Evolutionary conservation across 2,113 vertebrate species (phyloP), one percentile per base, ranked within the genome.

Genomic region (Meles meles): DNA sequence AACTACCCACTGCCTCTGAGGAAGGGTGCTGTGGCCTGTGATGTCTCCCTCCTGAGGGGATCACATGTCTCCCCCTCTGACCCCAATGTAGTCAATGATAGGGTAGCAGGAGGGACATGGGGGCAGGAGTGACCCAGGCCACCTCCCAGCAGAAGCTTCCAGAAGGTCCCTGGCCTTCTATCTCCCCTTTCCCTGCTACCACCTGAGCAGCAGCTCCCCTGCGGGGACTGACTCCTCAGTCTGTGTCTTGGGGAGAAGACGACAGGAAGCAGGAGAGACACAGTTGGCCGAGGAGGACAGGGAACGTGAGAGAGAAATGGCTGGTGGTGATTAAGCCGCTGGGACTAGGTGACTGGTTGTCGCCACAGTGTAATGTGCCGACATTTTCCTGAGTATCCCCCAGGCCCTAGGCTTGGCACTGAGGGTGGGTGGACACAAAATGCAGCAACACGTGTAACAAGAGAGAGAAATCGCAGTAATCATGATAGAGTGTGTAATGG

Each of bases 231-330:
- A 11, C 0, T 39, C 37, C 10, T 52, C n/a, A 65, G 14, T 13
- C 85, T 42, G 21, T 18, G 20, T 59, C 52, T 44, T 9, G 2
- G 44, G 21, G 25, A 13, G 72, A 79, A 31, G 18, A 65, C 0
- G 0, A 23, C 44, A 21, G 14, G 82, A 31, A 72, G 67, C 13
- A 21, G 52, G 65, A 15, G 17, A 37, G 29, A 25, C 0, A 5
- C 2, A 23, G 52, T 12, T 8, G 29, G 2, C 9, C 18, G 1
- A 21, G 13, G 10, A 76, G 31, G 82, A 18, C 1, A 17, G 57
- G 20, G 7, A 39, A 10, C 0, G 1, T 0, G 20, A 8, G 47
- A 23, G 20, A 8, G 47, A 23, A n/a, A 3, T 9, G 3, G 7
- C 21, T 1, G 11, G 0, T 63, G 57, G 82, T 17, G 31, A 7